Evolutionary conservation across 2,113 vertebrate species (phyloP), one percentile per base, ranked within the genome.

Genomic region (Tragelaphus strepsiceros): DNA sequence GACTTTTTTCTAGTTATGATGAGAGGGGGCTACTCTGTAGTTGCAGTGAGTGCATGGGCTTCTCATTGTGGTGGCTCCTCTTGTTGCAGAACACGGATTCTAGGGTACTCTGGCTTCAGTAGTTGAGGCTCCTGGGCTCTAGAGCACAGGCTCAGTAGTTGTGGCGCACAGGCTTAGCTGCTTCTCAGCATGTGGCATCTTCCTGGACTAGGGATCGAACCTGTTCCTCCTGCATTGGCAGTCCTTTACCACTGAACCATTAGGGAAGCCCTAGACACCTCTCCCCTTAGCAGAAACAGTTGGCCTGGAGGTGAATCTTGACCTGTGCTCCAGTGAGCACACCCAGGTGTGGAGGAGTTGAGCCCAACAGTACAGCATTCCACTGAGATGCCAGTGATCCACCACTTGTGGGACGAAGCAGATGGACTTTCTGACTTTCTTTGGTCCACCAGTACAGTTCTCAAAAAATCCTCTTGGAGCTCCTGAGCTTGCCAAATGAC

Each of bases 21-120:
- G n/a, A 35, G n/a, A 22, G 2, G 67, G 67, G 19, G 19, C 67
- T 22, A 22, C 67, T 39, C 67, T 71, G n/a, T 71, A 39, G 19
- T 12, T 71, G n/a, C 19, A 5, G n/a, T 39, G 19, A 5, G n/a
- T 39, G 19, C 0, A 0, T 6, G 19, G n/a, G n/a, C n/a, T 39
- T 35, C 64, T 21, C n/a, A 71, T 35, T 19, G 4, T 0, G 1
- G 64, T 67, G 64, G 64, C n/a, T 67, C 22, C 67, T 35, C 19
- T 35, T 22, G 19, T 71, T 39, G 67, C 67, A 39, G 67, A 39
- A 6, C 67, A 39, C 4, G 5, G 67, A 39, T 71, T 71, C n/a
- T 71, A 71, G n/a, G n/a, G 9, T 12, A 12, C n/a, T 35, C 67
- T 71, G 67, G 19, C 9, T 71, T 39, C n/a, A 35, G 19, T 22